These are phyloP conservation scores for Caradrina clavipalpis DNA, from an alignment of 2,888 invertebrate species.

Conservation along the genomic window DNA sequence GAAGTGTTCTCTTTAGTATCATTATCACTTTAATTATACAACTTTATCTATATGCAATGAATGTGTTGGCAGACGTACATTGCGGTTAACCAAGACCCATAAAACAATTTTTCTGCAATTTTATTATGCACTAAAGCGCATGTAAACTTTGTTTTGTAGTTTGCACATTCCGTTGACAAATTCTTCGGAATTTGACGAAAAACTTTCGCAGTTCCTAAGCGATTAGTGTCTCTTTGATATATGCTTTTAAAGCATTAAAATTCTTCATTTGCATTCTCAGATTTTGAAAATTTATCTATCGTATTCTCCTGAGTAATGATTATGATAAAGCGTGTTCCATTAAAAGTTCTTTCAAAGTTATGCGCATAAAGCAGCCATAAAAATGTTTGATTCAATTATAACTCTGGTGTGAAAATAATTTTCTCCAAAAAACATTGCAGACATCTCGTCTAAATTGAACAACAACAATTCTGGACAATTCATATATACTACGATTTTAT, in stretches of 20 bases:
- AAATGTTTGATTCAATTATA: conserved; percentile 23
- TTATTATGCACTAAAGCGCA: background rate
- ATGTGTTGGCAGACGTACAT: conserved; percentile 25
- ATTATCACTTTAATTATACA: conserved; percentile 22
- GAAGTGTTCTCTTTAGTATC: conserved; percentile 24
- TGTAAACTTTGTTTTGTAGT: conserved; percentile 7
- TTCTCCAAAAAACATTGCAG: background rate
- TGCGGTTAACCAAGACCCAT: conserved; percentile 19
- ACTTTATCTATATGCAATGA: conserved; percentile 34
- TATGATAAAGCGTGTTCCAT: background rate
- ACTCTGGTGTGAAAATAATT: conserved; percentile 1
- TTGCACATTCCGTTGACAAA: background rate
- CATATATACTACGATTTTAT: conserved; percentile 22
- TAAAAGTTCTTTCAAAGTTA: conserved; percentile 21
- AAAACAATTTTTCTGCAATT: conserved; percentile 12
- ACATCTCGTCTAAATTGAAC: conserved; percentile 10
- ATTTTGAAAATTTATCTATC: background rate
- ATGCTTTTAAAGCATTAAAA: conserved; percentile 1
- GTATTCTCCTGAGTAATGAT: background rate
- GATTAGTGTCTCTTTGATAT: background rate
- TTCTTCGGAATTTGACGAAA: background rate
- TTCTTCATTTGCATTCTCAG: background rate
- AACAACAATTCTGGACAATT: conserved; percentile 20
- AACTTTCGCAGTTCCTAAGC: background rate
- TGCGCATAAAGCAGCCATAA: conserved; percentile 31